These are phyloP conservation scores for Zophobas morio DNA, from an alignment of 1,140 invertebrate species.

Conservation along the genomic window DNA sequence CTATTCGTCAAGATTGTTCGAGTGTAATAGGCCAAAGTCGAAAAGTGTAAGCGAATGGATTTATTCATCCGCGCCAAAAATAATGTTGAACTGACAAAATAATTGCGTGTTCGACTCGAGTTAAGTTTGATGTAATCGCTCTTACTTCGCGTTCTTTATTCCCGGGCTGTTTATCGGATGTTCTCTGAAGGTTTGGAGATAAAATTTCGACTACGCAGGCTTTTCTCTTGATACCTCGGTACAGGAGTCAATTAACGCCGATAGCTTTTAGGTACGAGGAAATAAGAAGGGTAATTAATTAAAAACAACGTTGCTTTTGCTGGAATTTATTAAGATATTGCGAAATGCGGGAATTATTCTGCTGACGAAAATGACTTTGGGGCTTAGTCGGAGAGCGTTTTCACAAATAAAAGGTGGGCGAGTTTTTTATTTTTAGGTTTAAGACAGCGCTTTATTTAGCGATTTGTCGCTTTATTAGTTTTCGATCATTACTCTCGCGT, in stretches of 20 bases:
- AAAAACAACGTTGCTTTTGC: constrained; percentile 18
- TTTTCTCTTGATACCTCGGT: constrained; percentile 4
- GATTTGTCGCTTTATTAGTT: too few species aligned
- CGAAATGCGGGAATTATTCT: constrained; percentile 3
- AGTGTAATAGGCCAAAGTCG: background rate
- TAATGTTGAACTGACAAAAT: constrained; percentile 36
- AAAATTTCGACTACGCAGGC: constrained; percentile 31
- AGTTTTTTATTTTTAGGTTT: too few species aligned
- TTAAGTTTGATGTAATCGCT: constrained; percentile 31
- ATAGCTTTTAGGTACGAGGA: constrained; percentile 18
- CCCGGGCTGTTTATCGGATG: constrained; percentile 32
- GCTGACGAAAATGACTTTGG: background rate
- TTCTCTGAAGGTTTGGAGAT: constrained; percentile 18
- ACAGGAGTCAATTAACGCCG: constrained; percentile 32
- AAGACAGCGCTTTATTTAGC: too few species aligned
- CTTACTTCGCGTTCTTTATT: constrained; percentile 30
- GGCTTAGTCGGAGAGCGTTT: too few species aligned
- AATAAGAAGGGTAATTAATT: constrained; percentile 31
- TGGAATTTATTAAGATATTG: constrained; percentile 8
- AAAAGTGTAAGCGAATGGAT: background rate
- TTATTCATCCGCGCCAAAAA: constrained; percentile 17
- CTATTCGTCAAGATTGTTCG: too few species aligned
- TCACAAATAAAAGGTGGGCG: too few species aligned
- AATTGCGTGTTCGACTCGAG: constrained; percentile 33
- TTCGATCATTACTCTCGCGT: too few species aligned